Evolutionary conservation across 1,140 invertebrate species (phyloP), one percentile per base, ranked within the genome.

Genomic region (Zaprionus tsacasi): DNA sequence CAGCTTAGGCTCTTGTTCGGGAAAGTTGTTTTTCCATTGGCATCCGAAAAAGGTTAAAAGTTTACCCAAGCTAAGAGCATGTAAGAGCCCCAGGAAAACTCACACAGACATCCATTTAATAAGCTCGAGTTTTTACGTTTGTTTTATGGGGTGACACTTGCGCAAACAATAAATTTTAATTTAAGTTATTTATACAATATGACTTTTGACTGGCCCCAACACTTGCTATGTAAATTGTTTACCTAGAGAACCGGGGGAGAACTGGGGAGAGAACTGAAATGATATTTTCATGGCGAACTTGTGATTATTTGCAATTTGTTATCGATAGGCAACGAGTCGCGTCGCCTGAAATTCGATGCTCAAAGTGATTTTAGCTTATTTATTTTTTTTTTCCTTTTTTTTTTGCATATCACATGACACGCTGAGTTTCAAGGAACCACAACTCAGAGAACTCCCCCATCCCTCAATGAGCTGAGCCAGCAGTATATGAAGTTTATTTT

Each of bases 291-390:
- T 69, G 74, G 45, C 60, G 15, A 75, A 57, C 59, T 65, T 65
- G 68, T 40, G 68, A 65, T 82, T 76, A 79, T 86, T 76, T 82
- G 63, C 79, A 80, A 87, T 88, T 87, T 87, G 79, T 87, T 73
- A 87, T 77, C 79, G 82, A 86, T 81, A 78, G 78, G 36, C 38
- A 11, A 12, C 38, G n/a, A 45, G 43, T 21, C 25, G 33, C 33
- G 38, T 43, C 33, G 25, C 38, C 66, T 71, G 79, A 70, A 88
- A 88, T 74, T 61, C 43, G 79, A 87, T 55, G 55, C 68, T 70
- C 56, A 61, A 54, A 54, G 58, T 68, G 60, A 8, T 45, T 43
- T 38, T 48, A 45, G 45, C 57, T 67, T 48, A 69, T 64, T 68
- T 78, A 69, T 70, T 63, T 85, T 83, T 69, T 85, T 30, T 21